phyloP scores from a whole-genome alignment of 53 echinoderm and acorn worm species.

The Crossaster papposus region DNA sequence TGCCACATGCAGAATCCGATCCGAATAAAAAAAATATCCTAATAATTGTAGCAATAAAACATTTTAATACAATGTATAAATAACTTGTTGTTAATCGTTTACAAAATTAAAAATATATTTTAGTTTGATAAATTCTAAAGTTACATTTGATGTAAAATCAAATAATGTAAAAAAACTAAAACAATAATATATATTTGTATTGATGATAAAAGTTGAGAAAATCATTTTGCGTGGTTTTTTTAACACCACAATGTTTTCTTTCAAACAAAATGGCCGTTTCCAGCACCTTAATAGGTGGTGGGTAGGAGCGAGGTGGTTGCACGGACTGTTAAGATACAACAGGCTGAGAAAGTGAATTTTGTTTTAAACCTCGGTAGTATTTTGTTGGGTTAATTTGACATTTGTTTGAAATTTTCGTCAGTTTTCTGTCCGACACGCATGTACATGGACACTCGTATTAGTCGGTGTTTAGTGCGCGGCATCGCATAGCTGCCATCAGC shows the following conservation, averaged over 20 bases:
- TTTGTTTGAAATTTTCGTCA: too few species aligned
- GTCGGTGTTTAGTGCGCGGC: too few species aligned
- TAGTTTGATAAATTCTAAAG: not conserved
- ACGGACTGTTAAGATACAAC: too few species aligned
- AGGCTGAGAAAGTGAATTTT: too few species aligned
- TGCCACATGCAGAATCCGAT: not conserved
- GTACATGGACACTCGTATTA: too few species aligned
- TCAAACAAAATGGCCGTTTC: too few species aligned
- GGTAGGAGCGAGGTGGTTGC: too few species aligned
- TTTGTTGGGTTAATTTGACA: too few species aligned
- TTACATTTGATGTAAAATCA: not conserved
- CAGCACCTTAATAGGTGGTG: too few species aligned
- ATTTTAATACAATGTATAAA: conserved; percentile 6
- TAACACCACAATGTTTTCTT: not conserved
- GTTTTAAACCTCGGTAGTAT: too few species aligned
- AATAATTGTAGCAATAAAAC: not conserved
- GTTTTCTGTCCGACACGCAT: too few species aligned
- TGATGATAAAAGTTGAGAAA: not conserved
- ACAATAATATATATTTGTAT: not conserved
- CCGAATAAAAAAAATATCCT: not conserved
- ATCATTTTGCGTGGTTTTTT: not conserved
- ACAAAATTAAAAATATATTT: not conserved
- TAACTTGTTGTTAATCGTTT: not conserved
- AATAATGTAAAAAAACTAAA: not conserved
- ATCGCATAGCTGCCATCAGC: too few species aligned